phyloP scores from a whole-genome alignment of 2,797 vertebrate genomes.

The Manis javanica region DNA sequence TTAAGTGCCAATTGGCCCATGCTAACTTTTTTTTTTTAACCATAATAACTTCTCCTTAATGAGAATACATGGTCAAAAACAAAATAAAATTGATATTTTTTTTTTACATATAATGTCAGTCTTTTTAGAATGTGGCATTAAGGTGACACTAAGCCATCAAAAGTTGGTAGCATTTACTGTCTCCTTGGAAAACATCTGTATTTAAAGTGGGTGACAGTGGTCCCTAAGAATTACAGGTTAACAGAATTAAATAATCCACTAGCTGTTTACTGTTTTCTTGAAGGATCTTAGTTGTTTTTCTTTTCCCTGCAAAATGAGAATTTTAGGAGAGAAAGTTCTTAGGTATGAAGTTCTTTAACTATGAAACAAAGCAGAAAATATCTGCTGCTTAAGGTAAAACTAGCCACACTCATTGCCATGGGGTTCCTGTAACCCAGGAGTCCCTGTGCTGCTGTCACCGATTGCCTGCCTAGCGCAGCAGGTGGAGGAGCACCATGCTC shows the following conservation, averaged over 20 bases:
- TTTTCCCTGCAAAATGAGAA: not conserved
- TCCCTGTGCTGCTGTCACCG: constrained; percentile 47
- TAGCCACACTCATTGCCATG: not conserved
- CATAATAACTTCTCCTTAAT: not conserved
- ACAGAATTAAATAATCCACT: not conserved
- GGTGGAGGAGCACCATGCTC: constrained; percentile 81
- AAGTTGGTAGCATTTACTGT: rapidly evolving
- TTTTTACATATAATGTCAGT: not conserved
- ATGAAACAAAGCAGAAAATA: constrained; percentile 55
- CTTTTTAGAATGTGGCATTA: not conserved
- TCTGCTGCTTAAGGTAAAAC: constrained; percentile 58
- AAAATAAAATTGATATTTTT: not conserved
- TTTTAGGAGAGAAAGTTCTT: constrained; percentile 1
- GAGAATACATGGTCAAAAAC: not conserved
- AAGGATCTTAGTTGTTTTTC: not conserved
- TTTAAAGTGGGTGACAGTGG: not conserved
- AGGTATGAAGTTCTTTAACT: not conserved
- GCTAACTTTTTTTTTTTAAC: not conserved
- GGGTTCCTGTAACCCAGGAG: constrained; percentile 49
- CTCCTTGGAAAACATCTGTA: not conserved
- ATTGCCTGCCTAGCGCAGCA: constrained; percentile 76
- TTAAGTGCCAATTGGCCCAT: not conserved
- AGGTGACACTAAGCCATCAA: not conserved
- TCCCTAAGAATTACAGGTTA: not conserved
- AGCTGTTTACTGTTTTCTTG: not conserved